Evolutionary conservation across 2,888 invertebrate species (phyloP), one percentile per base, ranked within the genome.

Genomic region (Drosophila basisetae): DNA sequence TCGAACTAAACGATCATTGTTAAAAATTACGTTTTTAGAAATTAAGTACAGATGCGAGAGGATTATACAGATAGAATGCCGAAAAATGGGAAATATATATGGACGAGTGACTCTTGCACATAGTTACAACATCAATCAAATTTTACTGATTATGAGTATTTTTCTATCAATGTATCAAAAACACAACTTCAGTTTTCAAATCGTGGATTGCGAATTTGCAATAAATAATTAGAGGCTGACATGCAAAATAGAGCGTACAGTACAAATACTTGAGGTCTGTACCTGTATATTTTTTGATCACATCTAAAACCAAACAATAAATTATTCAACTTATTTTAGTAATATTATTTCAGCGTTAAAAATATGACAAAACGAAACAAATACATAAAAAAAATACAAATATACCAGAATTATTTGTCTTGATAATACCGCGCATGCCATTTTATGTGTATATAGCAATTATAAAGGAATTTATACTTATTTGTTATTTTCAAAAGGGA

Each of bases 341-440:
- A 18, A 60, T 43, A 54, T 53, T 13, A 16, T 56, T 68, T 69
- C 63, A 75, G 60, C 64, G 41, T 41, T 56, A 49, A 64, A 65
- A 53, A 47, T 30, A 56, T 16, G 6, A 41, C 58, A 39, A 56
- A 30, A 37, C 1, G n/a, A 56, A 39, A 56, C 37, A 41, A 56
- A 41, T 37, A 30, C n/a, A 25, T 5, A 37, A 54, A 41, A 71
- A 47, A 58, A 66, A 30, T 22, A 31, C 30, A 58, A 43, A 6
- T 53, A 49, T 60, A 37, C 25, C 53, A 39, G 39, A 72, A 68
- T 53, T 71, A 63, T 60, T 49, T 52, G 68, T 59, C 43, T 73
- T 65, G 43, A 39, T 55, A 39, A 70, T 73, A 69, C 63, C 69
- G 74, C 78, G 64, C 78, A 78, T 78, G 78, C 78, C 69, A 77